Evolutionary conservation across 2,113 vertebrate species (phyloP).

Genomic region (Pithys albifrons): DNA sequence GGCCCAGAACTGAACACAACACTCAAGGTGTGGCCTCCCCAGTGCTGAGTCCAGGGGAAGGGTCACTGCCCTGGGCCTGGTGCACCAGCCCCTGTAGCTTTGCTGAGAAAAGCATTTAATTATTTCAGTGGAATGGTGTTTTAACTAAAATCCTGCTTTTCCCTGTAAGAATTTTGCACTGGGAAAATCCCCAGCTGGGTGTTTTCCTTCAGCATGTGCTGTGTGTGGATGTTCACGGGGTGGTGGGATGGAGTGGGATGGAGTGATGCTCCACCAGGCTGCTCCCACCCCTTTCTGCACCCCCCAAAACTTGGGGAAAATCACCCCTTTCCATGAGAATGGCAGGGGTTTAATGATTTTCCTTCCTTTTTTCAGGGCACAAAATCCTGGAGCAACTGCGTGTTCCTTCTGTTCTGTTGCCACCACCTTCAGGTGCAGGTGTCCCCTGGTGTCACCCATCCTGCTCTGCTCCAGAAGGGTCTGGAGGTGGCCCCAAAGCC

Average conservation of each 20-base stretch:
- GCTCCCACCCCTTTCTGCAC: not conserved
- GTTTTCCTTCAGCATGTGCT: accelerated
- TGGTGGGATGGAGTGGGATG: accelerated
- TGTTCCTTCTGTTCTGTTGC: not conserved
- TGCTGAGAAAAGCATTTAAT: not conserved
- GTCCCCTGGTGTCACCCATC: accelerated
- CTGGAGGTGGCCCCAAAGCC: not conserved
- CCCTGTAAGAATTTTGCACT: not conserved
- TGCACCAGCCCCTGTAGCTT: not conserved
- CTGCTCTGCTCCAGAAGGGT: not conserved
- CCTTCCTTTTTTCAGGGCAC: accelerated
- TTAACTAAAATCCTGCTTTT: not conserved
- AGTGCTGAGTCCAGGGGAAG: too few species aligned
- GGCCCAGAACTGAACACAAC: too few species aligned
- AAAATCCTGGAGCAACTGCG: accelerated
- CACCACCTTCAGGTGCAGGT: not conserved
- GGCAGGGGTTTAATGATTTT: accelerated
- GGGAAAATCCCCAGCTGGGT: not conserved
- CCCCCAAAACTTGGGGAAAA: not conserved
- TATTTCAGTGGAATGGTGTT: not conserved
- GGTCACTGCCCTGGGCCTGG: too few species aligned
- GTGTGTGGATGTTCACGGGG: accelerated
- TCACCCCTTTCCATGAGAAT: accelerated
- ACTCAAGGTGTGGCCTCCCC: too few species aligned
- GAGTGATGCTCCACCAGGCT: accelerated